phyloP scores from a whole-genome alignment of 1,140 invertebrate genomes.

The Acromyrmex echinatior region DNA sequence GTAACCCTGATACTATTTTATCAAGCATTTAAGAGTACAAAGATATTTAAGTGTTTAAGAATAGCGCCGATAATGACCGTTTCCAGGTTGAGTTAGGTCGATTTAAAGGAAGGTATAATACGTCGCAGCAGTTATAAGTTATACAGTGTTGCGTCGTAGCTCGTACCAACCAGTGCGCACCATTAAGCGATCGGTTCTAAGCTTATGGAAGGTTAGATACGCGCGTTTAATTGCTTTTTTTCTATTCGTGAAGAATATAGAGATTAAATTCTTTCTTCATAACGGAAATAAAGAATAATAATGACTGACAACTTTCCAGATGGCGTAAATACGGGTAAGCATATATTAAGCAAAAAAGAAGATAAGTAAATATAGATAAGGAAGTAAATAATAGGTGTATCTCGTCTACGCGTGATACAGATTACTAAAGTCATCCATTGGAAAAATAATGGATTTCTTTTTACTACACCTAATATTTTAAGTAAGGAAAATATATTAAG shows the following conservation, averaged over 20 bases:
- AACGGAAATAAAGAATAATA: neutral
- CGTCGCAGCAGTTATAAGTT: neutral
- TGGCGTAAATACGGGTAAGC: conserved; percentile 39
- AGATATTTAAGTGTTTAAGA: neutral
- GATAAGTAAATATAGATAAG: neutral
- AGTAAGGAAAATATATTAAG: neutral
- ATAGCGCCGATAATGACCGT: neutral
- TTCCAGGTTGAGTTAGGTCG: conserved; percentile 8
- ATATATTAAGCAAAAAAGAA: neutral
- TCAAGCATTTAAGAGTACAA: neutral
- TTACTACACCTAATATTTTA: neutral
- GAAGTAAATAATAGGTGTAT: neutral
- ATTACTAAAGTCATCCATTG: no score
- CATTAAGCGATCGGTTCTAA: neutral
- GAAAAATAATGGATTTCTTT: no score
- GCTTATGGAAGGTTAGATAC: neutral
- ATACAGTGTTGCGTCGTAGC: neutral
- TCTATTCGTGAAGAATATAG: neutral
- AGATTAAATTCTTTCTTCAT: neutral
- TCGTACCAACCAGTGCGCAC: neutral
- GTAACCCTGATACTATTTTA: conserved; percentile 19
- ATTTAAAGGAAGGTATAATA: neutral
- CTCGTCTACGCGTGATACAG: no score
- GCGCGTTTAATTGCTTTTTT: neutral
- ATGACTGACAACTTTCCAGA: neutral